phyloP scores from a whole-genome alignment of 2,113 vertebrate genomes.

The Rostratula benghalensis region DNA sequence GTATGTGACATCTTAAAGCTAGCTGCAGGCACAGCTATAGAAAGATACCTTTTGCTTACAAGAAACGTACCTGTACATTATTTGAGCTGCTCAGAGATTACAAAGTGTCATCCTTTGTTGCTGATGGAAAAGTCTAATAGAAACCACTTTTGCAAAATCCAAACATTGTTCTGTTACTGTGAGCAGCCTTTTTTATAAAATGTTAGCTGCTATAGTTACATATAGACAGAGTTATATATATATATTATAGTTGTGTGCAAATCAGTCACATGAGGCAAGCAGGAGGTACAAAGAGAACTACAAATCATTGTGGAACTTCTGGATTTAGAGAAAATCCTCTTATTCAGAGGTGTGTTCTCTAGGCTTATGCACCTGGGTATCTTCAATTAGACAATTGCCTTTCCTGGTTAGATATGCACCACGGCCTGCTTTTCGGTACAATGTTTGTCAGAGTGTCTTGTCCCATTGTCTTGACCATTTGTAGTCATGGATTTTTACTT shows the following conservation, averaged over 20 bases:
- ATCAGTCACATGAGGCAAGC: neutral
- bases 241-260: no score
- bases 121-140: neutral
- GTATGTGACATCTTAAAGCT: neutral
- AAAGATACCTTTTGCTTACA: neutral
- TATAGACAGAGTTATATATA: no score
- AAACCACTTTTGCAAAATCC: neutral
- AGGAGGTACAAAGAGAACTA: neutral
- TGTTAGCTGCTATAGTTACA: neutral
- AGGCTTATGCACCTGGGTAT: neutral
- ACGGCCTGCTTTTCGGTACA: neutral
- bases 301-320: neutral
- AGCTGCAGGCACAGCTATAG: neutral
- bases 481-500: neutral
- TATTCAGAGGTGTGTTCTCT: neutral
- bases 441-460: neutral
- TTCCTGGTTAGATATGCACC: neutral
- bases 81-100: neutral
- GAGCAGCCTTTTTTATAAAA: neutral
- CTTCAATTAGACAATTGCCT: neutral
- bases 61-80: accelerated
- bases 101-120: neutral
- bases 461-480: neutral
- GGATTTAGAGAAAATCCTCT: neutral
- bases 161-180: neutral